Base-by-base conservation (phyloP, 2,888 invertebrate genomes). In the Tanypteryx hageni region DNA sequence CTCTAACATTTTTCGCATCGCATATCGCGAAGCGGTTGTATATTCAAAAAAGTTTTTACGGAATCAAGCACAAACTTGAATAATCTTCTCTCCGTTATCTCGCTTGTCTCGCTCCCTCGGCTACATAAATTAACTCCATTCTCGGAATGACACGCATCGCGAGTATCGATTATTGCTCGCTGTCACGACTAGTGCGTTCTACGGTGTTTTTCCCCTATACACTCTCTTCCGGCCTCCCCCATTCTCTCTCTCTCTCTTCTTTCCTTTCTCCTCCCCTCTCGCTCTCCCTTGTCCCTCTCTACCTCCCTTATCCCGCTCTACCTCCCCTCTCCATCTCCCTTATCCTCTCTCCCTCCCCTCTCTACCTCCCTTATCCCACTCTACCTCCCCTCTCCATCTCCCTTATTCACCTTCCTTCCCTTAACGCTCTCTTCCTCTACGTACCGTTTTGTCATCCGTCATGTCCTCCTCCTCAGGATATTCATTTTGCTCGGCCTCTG, bases 371-470 rank as follows among this genome's bases (percentile, higher is more conserved):
- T 44, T 44, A 11, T 22, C 22, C n/a, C 7, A 22, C 10, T n/a
- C n/a, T n/a, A n/a, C n/a, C n/a, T n/a, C n/a, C n/a, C n/a, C n/a
- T n/a, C n/a, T n/a, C n/a, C n/a, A n/a, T n/a, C n/a, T n/a, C n/a
- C n/a, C n/a, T n/a, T n/a, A n/a, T n/a, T 5, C 44, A 1, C 5
- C 44, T 44, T 44, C 5, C 44, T 5, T 44, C 44, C 44, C 44
- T 44, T 44, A 44, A 44, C 44, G 44, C 44, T 44, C 44, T 1
- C 44, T 44, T 44, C 44, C 44, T 44, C 27, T 27, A 27, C 27
- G 76, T 76, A 76, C 76, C 27, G 22, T 76, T 76, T 76, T 76
- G 76, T 76, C 76, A 76, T 76, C 76, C 27, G 76, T 27, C 27
- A 76, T 18, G 27, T 76, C 22, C 27, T 76, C 76, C 76, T 76